Evolutionary conservation across 2,113 vertebrate species (phyloP), one percentile per base, ranked within the genome.

Genomic region (Seriola rivoliana): DNA sequence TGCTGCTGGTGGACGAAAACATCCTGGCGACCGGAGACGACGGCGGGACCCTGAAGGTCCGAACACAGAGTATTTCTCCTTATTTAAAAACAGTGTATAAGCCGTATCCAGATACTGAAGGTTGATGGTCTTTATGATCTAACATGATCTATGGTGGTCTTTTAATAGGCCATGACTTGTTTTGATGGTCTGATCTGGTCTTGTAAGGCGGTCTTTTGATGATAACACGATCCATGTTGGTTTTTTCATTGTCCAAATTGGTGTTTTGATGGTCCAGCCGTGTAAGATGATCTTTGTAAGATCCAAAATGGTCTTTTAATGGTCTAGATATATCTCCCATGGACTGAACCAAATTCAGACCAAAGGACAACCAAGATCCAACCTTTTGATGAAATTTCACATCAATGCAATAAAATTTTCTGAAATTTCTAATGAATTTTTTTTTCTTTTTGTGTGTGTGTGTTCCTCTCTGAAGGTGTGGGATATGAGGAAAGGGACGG

Each of bases 21-120:
- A 12, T 98, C 21, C 87, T 99, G 73, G 98, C 97, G 11, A 99
- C 98, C 11, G 98, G 98, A 0, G 98, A 99, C 0, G 98, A 99
- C 2, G 85, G 70, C 0, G 98, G 98, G 0, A 94, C 89, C 0
- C 48, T 99, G 80, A 97, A 98, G 84, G 95, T 99, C 46, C 1
- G 57, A 34, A 65, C 8, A 16, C 12, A 11, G 0, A 29, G 34
- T 0, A 0, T 6, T 17, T 14, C 3, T 8, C 64, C 29, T 7
- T 2, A 52, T 4, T 13, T 25, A 32, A 25, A 69, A n/a, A 9
- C 54, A 23, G 44, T 4, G 40, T 3, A 1, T 17, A 23, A 10
- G 21, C 52, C n/a, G 3, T 21, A 10, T 54, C 8, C 50, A 52
- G 19, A 16, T 16, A 4, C 42, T 44, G 8, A 8, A 44, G 42